Evolutionary conservation across 2,797 vertebrate genomes (phyloP).

Genomic region (Urosaurus nigricauda): DNA sequence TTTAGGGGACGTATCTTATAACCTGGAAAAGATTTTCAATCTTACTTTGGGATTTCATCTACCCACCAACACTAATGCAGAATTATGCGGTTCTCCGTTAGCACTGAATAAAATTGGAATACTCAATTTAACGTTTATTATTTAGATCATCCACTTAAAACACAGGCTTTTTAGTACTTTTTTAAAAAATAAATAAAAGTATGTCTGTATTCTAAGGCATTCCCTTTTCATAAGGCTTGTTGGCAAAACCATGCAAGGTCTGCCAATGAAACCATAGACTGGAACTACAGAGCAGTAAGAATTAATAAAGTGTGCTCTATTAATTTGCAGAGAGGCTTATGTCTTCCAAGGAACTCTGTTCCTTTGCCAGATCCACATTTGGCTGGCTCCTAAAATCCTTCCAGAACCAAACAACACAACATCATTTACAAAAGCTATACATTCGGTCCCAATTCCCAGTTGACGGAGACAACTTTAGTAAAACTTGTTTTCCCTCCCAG

Average conservation of each 20-base stretch:
- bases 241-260: neutral
- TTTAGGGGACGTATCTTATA: neutral
- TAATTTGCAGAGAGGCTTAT: neutral
- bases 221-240: neutral
- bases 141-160: neutral
- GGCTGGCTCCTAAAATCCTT: neutral
- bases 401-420: neutral
- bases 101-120: neutral
- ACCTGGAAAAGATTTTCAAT: neutral
- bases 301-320: neutral
- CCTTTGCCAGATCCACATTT: too few species aligned
- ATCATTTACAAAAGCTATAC: neutral
- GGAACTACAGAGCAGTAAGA: neutral
- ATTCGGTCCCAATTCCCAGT: too few species aligned
- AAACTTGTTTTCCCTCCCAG: neutral
- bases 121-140: neutral
- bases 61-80: neutral
- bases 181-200: neutral
- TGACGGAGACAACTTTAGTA: neutral
- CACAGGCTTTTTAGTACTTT: neutral
- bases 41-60: neutral
- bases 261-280: neutral
- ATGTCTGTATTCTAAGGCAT: neutral
- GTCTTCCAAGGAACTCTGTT: neutral
- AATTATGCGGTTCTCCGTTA: too few species aligned